Evolutionary conservation across 2,888 invertebrate species (phyloP).

Genomic region (Eucriotettix oculatus): DNA sequence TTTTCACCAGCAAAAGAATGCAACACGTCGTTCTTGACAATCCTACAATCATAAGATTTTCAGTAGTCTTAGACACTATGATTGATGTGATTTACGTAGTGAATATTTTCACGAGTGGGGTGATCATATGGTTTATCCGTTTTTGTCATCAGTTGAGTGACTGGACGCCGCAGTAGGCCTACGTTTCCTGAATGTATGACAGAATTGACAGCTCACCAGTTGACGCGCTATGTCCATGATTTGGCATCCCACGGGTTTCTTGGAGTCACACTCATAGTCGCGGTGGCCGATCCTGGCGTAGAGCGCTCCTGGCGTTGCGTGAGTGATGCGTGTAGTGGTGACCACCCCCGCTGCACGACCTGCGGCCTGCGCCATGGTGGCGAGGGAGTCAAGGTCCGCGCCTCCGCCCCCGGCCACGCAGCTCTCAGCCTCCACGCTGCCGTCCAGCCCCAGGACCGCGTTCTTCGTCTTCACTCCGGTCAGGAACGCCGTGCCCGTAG

Average conservation of each 20-base stretch:
- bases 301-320: constrained; percentile 43
- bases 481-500: constrained; percentile 48
- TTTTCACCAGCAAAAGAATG: too few species aligned
- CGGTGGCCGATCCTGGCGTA: constrained; percentile 37
- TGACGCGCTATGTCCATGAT: constrained; percentile 41
- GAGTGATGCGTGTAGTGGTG: constrained; percentile 46
- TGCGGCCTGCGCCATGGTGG: constrained; percentile 39
- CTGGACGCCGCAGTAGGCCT: too few species aligned
- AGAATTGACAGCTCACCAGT: constrained; percentile 19
- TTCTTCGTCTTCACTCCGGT: constrained; percentile 35
- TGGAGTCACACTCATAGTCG: constrained; percentile 41
- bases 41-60: too few species aligned
- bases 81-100: too few species aligned
- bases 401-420: constrained; percentile 22
- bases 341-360: constrained; percentile 44
- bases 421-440: constrained; percentile 23
- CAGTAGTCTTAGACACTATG: too few species aligned
- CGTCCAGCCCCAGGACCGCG: constrained; percentile 31
- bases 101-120: too few species aligned
- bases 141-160: too few species aligned
- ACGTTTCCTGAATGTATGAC: too few species aligned
- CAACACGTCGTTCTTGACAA: too few species aligned
- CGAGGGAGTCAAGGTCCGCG: constrained; percentile 28
- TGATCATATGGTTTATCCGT: too few species aligned
- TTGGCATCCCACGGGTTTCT: constrained; percentile 2